Percentiles rank a stretch among this genome's conserved stretches.
Evolutionary conservation across 2,888 invertebrate species (phyloP).

Genomic region (Cataglyphis altisquamis): DNA sequence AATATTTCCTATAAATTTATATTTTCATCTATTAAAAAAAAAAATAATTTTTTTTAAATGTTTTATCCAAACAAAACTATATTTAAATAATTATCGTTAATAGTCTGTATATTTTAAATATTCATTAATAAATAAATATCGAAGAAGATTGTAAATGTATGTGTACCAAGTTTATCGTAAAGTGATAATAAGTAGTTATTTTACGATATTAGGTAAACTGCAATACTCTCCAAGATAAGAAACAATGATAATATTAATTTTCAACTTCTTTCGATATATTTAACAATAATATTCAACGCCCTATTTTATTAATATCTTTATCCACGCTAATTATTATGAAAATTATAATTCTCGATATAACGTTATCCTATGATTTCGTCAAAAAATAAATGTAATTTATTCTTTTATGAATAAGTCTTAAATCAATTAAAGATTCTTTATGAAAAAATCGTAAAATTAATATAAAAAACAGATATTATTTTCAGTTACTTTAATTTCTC

Average conservation of each 20-base stretch:
- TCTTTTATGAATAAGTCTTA: not conserved
- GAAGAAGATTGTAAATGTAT: not conserved
- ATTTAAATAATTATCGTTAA: not conserved
- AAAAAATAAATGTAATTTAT: not conserved
- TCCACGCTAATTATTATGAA: not conserved
- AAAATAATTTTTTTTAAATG: no score
- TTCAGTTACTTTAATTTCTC: not conserved
- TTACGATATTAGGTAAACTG: not conserved
- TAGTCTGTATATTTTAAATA: not conserved
- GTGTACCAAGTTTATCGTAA: not conserved
- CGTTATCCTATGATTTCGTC: not conserved
- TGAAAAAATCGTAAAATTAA: not conserved
- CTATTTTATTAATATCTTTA: not conserved
- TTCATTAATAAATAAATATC: not conserved
- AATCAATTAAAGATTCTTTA: not conserved
- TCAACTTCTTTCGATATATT: not conserved
- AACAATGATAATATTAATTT: conserved; percentile 5
- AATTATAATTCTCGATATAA: not conserved
- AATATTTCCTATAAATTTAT: not conserved
- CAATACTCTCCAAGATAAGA: not conserved
- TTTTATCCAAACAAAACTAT: not conserved
- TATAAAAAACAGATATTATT: not conserved
- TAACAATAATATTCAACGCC: conserved; percentile 7
- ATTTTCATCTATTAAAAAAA: not conserved
- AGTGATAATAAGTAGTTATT: not conserved